Conservation (phyloP, 2,888 invertebrate species). For the Spodoptera exigua region DNA sequence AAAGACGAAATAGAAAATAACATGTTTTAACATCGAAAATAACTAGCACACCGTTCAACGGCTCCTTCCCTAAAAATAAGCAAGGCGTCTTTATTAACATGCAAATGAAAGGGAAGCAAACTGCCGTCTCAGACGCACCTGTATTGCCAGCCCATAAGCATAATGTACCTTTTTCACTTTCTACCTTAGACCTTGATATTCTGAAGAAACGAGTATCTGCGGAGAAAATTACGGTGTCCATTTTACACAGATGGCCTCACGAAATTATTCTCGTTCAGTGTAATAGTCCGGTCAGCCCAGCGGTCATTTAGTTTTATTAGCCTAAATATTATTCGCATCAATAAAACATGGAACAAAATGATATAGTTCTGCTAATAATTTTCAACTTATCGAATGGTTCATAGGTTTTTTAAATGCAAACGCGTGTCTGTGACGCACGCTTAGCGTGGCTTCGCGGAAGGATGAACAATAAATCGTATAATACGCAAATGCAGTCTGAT, state of each 20-base stretch:
- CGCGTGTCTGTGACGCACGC: constrained; percentile 55
- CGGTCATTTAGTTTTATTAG: constrained; percentile 52
- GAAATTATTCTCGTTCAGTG: constrained; percentile 58
- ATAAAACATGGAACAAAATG: constrained; percentile 18
- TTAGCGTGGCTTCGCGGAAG: constrained; percentile 57
- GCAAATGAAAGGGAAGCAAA: constrained; percentile 66
- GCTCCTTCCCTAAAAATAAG: constrained; percentile 7
- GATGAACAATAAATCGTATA: constrained; percentile 64
- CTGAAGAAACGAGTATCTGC: constrained; percentile 45
- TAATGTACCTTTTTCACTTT: constrained; percentile 59
- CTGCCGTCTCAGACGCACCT: constrained; percentile 64
- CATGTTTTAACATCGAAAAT: constrained; percentile 24
- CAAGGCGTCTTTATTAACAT: constrained; percentile 63
- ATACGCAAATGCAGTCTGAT: constrained; percentile 56
- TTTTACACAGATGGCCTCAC: constrained; percentile 62
- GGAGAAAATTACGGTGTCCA: constrained; percentile 60
- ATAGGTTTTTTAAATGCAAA: constrained; percentile 15
- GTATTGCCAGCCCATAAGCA: constrained; percentile 34
- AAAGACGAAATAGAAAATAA: constrained; percentile 42
- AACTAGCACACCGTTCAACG: constrained; percentile 2
- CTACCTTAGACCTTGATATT: constrained; percentile 54
- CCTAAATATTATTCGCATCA: constrained; percentile 51
- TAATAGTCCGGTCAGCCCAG: constrained; percentile 44
- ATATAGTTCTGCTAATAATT: no score
- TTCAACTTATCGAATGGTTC: neutral